These are phyloP conservation scores for Caenorhabditis angaria DNA, from an alignment of 2,888 invertebrate species.

Conservation along the genomic window DNA sequence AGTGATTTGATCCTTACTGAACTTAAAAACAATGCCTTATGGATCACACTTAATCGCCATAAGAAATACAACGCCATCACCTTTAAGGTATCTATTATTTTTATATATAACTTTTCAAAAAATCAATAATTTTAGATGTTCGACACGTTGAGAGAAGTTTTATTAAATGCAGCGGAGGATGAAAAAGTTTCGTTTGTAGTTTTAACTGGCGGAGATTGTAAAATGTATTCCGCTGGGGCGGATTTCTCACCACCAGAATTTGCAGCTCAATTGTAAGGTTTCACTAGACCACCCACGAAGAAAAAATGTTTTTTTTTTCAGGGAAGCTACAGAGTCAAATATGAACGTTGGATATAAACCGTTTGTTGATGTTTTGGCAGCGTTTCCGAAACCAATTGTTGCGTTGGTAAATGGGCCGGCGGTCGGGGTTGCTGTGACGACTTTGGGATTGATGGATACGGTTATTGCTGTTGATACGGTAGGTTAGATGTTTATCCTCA, in stretches of 20 bases:
- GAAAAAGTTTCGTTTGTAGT: conserved; percentile 79
- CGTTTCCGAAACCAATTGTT: conserved; percentile 86
- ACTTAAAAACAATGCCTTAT: conserved; percentile 29
- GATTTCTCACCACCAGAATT: conserved; percentile 75
- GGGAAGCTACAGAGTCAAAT: conserved; percentile 12
- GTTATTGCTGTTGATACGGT: conserved; percentile 87
- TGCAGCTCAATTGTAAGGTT: conserved; percentile 11
- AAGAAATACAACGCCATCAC: conserved; percentile 66
- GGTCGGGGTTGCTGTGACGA: conserved; percentile 90
- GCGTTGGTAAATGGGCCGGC: conserved; percentile 92
- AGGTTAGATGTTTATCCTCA: neutral
- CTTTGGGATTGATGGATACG: conserved; percentile 85
- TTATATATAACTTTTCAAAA: neutral
- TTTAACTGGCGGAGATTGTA: conserved; percentile 80
- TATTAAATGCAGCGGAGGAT: conserved; percentile 81
- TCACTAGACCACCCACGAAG: neutral
- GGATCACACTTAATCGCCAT: conserved; percentile 64
- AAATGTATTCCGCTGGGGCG: conserved; percentile 86
- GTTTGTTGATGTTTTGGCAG: conserved; percentile 82
- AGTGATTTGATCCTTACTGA: neutral
- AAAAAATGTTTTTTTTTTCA: conserved; percentile 23
- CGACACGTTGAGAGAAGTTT: conserved; percentile 77
- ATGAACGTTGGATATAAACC: conserved; percentile 76
- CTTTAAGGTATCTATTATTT: conserved; percentile 26
- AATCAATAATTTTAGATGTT: conserved; percentile 78